These are phyloP conservation scores for Macropis europaea DNA, from an alignment of 2,888 invertebrate species.

Conservation along the genomic window DNA sequence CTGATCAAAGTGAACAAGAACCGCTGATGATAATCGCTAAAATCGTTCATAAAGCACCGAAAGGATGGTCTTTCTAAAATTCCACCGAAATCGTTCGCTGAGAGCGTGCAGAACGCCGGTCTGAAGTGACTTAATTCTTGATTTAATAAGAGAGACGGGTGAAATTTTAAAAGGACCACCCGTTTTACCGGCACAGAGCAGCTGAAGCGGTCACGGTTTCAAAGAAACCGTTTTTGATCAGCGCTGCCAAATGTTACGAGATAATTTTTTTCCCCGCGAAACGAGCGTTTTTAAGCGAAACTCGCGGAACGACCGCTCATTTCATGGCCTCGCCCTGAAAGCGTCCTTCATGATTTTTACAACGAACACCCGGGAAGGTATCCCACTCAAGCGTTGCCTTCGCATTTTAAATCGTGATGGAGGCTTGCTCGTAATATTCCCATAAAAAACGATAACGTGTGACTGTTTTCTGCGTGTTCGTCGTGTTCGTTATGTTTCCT, in stretches of 20 bases:
- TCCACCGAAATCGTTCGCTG: too few species aligned
- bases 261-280: constrained; percentile 15
- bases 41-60: too few species aligned
- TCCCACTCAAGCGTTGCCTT: not conserved
- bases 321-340: constrained; percentile 24
- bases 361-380: not conserved
- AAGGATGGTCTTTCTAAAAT: too few species aligned
- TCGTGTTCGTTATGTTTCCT: not conserved
- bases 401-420: constrained; percentile 11
- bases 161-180: constrained; percentile 24
- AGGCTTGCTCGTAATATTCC: too few species aligned
- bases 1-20: too few species aligned
- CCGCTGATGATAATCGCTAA: too few species aligned
- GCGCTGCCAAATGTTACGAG: constrained; percentile 27
- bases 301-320: constrained; percentile 22
- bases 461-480: not conserved
- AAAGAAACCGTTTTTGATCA: constrained; percentile 39
- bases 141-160: constrained; percentile 44
- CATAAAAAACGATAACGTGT: too few species aligned
- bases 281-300: not conserved
- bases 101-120: too few species aligned
- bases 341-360: constrained; percentile 32
- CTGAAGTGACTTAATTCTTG: too few species aligned
- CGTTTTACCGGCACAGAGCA: constrained; percentile 17
- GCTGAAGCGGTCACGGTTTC: constrained; percentile 11